Evolutionary conservation across 2,888 invertebrate species (phyloP).

Genomic region (Drosophila cognata): DNA sequence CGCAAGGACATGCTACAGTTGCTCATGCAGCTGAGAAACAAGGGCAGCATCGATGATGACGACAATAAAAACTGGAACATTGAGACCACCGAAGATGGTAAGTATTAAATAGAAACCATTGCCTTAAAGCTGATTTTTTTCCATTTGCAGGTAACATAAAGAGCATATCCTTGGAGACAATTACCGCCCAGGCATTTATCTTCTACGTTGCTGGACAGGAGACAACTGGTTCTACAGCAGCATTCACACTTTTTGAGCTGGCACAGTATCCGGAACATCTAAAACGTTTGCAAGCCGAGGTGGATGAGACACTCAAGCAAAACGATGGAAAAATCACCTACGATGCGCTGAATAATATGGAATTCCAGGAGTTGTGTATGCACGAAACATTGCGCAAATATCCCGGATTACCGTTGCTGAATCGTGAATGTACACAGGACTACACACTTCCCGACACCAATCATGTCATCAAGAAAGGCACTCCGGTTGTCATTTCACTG

Average conservation of each 20-base stretch:
- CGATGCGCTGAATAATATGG: conserved; percentile 84
- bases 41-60: conserved; percentile 73
- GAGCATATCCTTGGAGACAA: conserved; percentile 75
- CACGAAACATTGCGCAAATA: conserved; percentile 84
- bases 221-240: conserved; percentile 84
- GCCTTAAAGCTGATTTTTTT: neutral
- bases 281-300: conserved; percentile 80
- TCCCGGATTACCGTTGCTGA: conserved; percentile 84
- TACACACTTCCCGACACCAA: conserved; percentile 80
- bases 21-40: conserved; percentile 84
- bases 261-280: conserved; percentile 83
- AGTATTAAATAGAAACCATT: neutral
- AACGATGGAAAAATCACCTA: conserved; percentile 77
- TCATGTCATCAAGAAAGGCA: conserved; percentile 82
- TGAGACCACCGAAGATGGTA: conserved; percentile 65
- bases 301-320: conserved; percentile 79
- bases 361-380: conserved; percentile 84
- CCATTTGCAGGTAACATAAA: conserved; percentile 53
- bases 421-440: conserved; percentile 83
- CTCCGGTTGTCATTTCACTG: conserved; percentile 82
- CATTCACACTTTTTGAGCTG: conserved; percentile 83
- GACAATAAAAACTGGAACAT: conserved; percentile 67
- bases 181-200: conserved; percentile 83
- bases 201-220: conserved; percentile 85
- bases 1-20: conserved; percentile 85